Percentiles rank a stretch among this genome's conserved stretches.
Conservation (phyloP, 2,797 vertebrate genomes). For the Eurystomus glaucurus region DNA sequence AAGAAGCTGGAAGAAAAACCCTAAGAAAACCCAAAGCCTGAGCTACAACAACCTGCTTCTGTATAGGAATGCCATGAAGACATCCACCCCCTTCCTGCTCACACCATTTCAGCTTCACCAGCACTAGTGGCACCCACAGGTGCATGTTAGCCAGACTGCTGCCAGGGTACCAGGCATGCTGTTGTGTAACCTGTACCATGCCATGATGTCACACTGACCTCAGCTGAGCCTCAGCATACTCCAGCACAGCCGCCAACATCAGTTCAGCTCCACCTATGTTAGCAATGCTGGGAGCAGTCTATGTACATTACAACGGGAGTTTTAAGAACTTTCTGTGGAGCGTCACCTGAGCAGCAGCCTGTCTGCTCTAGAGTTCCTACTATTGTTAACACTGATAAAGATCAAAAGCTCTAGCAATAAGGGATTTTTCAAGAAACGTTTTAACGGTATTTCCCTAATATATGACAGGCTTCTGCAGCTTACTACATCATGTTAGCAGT, state of each 20-base stretch:
- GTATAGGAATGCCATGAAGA: background rate
- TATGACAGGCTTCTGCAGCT: background rate
- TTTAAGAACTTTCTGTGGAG: background rate
- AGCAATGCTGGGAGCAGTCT: constrained; percentile 19
- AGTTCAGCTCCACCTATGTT: background rate
- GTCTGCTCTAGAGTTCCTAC: background rate
- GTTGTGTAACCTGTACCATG: rapidly evolving
- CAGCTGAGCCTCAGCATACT: background rate
- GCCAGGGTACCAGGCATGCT: rapidly evolving
- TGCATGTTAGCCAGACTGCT: background rate
- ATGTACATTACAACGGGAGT: background rate
- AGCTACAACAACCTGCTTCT: background rate
- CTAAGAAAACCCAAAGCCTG: background rate
- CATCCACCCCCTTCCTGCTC: background rate
- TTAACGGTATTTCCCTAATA: background rate
- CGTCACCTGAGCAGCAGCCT: background rate
- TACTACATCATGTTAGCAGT: background rate
- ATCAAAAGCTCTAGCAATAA: background rate
- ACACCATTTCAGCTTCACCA: background rate
- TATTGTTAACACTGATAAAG: background rate
- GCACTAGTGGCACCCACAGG: background rate
- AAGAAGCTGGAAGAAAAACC: background rate
- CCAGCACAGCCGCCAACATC: background rate
- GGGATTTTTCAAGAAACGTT: background rate
- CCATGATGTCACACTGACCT: rapidly evolving